Percentiles rank a stretch among this genome's conserved stretches.
Conservation (phyloP, 2,113 vertebrate species). For the Crotalus horridus region DNA sequence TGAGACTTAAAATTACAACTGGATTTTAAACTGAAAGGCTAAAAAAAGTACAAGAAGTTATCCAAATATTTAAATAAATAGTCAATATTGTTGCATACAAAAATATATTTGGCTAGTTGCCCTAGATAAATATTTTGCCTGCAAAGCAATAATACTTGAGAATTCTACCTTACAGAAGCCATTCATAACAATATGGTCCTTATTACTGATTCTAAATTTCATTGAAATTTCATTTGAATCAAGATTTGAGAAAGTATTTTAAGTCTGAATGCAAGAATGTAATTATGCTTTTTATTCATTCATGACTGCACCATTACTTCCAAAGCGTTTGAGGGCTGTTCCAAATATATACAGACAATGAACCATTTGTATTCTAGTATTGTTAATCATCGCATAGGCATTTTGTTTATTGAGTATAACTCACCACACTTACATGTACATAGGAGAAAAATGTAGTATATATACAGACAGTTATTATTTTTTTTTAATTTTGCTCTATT, state of each 20-base stretch:
- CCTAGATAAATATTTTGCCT: background rate
- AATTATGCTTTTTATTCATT: background rate
- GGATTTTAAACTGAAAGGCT: background rate
- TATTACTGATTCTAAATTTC: background rate
- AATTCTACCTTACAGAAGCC: background rate
- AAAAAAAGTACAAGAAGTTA: background rate
- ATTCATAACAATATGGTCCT: background rate
- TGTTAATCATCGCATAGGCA: background rate
- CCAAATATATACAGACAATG: background rate
- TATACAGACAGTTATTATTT: background rate
- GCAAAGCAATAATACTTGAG: background rate
- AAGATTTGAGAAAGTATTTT: background rate
- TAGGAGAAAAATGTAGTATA: background rate
- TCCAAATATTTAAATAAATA: background rate
- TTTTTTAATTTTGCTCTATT: background rate
- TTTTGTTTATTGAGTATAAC: background rate
- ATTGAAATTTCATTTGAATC: constrained; percentile 8
- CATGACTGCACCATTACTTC: background rate
- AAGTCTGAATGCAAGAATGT: background rate
- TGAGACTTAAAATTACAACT: background rate
- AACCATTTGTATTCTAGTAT: background rate
- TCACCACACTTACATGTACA: no score
- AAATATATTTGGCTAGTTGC: background rate
- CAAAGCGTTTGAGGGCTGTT: background rate
- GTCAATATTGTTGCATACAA: background rate